Conservation (phyloP, 2,113 vertebrate genomes). For the Platichthys stellatus region DNA sequence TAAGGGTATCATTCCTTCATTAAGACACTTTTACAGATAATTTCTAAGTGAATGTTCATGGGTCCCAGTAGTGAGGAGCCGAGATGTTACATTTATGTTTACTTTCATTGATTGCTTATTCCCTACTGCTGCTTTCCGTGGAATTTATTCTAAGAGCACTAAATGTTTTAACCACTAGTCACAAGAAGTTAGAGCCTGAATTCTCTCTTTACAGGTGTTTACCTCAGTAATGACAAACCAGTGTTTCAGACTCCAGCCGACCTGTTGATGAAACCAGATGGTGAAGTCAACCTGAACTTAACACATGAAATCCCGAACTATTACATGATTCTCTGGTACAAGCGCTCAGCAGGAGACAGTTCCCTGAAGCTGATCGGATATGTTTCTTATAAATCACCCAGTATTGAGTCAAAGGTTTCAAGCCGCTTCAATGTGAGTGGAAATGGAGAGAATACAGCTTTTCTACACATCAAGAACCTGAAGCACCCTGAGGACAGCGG, state of each 20-base stretch:
- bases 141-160: no score
- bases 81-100: no score
- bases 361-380: slow-evolving; percentile 52
- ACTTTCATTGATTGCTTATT: neutral
- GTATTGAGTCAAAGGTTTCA: slow-evolving; percentile 18
- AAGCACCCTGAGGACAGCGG: slow-evolving; percentile 43
- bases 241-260: slow-evolving; percentile 59
- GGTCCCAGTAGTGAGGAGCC: neutral
- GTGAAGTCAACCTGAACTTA: slow-evolving; percentile 29
- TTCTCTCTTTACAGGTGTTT: slow-evolving; percentile 30
- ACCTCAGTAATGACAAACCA: slow-evolving; percentile 29
- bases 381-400: neutral
- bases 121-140: slow-evolving; percentile 8
- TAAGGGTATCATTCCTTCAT: slow-evolving; percentile 37
- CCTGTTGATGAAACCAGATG: neutral
- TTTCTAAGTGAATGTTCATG: neutral
- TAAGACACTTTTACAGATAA: no score
- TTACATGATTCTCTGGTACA: slow-evolving; percentile 69
- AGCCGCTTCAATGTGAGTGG: slow-evolving; percentile 40
- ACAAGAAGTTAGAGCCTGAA: no score
- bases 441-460: slow-evolving; percentile 38
- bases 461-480: slow-evolving; percentile 49
- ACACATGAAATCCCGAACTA: slow-evolving; percentile 35
- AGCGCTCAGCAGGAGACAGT: slow-evolving; percentile 38
- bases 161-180: no score